Percentiles rank a stretch among this genome's conserved stretches.
These are phyloP conservation scores for Bicyclus anynana DNA, from an alignment of 1,140 invertebrate species.

Conservation along the genomic window DNA sequence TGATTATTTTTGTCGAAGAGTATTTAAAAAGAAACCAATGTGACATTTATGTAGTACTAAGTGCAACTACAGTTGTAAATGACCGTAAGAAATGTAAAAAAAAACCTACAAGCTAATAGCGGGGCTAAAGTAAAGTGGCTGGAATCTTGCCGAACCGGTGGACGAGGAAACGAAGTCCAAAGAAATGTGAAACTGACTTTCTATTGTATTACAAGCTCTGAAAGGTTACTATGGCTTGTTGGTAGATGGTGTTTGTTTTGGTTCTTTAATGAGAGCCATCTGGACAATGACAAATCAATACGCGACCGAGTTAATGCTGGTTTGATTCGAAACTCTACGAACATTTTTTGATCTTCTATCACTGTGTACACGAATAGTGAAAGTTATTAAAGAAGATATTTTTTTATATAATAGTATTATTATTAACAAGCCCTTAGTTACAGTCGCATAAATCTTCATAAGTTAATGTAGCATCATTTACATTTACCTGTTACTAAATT, in stretches of 20 bases:
- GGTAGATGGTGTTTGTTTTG: not conserved
- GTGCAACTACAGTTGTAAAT: not conserved
- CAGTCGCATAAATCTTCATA: too few relatives aligned
- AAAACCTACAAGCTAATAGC: conserved; percentile 5
- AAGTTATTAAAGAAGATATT: too few relatives aligned
- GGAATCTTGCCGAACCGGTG: conserved; percentile 36
- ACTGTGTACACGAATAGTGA: too few relatives aligned
- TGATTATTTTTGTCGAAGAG: too few relatives aligned
- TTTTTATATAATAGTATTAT: too few relatives aligned
- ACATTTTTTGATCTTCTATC: too few relatives aligned
- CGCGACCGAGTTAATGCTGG: too few relatives aligned
- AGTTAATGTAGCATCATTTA: too few relatives aligned
- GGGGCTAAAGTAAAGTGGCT: conserved; percentile 13
- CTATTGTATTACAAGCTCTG: conserved; percentile 20
- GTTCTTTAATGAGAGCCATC: not conserved
- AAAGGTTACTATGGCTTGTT: conserved; percentile 17
- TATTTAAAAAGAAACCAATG: not conserved
- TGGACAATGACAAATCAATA: not conserved
- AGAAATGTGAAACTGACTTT: conserved; percentile 25
- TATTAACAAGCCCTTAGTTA: too few relatives aligned
- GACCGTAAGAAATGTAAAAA: conserved; percentile 11
- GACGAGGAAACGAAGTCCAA: conserved; percentile 11
- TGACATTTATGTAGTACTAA: not conserved
- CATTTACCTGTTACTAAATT: too few relatives aligned
- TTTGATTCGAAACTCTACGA: too few relatives aligned